Conservation (phyloP, 2,888 invertebrate genomes). For the Myathropa florea region DNA sequence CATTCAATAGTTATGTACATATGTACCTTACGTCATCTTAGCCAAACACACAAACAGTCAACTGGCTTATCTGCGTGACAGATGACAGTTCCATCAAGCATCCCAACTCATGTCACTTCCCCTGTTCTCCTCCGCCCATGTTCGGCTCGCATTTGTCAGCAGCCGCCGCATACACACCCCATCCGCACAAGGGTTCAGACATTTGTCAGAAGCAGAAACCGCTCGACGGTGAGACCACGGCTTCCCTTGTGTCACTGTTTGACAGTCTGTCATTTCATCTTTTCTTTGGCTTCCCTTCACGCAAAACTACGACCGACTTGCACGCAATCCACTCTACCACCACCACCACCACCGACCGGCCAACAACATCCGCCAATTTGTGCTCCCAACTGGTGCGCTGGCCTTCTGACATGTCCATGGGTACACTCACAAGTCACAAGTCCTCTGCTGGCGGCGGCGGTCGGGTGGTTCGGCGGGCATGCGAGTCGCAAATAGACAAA, state of each 20-base stretch:
- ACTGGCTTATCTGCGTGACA: not conserved
- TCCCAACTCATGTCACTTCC: constrained; percentile 10
- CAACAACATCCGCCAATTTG: constrained; percentile 68
- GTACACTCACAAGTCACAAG: not conserved
- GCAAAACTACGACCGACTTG: constrained; percentile 28
- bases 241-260: constrained; percentile 60
- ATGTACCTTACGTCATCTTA: too few species aligned
- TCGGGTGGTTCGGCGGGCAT: constrained; percentile 23
- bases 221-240: constrained; percentile 35
- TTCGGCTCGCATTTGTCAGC: constrained; percentile 50
- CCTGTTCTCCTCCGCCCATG: not conserved
- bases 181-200: constrained; percentile 35
- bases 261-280: constrained; percentile 58
- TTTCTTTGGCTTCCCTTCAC: constrained; percentile 27
- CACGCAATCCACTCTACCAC: constrained; percentile 53
- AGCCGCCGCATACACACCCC: constrained; percentile 10
- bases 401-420: constrained; percentile 64
- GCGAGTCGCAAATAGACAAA: constrained; percentile 60
- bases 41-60: not conserved
- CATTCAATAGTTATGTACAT: too few species aligned
- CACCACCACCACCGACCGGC: constrained; percentile 8
- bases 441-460: constrained; percentile 21
- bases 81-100: not conserved
- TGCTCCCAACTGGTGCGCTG: constrained; percentile 57
- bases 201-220: constrained; percentile 59